Evolutionary conservation across 2,113 vertebrate species (phyloP).

Genomic region (Rousettus leschenaultii): DNA sequence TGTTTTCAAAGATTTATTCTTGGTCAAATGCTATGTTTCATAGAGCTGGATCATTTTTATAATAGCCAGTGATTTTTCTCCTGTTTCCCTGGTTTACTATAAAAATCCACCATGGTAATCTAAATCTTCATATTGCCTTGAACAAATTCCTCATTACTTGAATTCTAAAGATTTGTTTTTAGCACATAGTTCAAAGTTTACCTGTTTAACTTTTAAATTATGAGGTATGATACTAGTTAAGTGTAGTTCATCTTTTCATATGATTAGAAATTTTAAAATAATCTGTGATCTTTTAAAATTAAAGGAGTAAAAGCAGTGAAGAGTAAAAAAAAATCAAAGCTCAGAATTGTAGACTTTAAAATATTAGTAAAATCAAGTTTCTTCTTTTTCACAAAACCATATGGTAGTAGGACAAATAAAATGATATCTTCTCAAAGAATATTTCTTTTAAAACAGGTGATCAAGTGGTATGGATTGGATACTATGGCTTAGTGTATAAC

Average conservation of each 20-base stretch:
- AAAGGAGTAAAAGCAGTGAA: neutral
- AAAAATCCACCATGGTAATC: neutral
- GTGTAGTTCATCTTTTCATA: neutral
- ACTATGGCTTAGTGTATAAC: constrained; percentile 71
- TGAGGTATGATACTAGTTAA: neutral
- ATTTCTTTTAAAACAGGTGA: constrained; percentile 61
- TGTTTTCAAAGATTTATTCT: neutral
- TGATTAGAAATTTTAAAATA: neutral
- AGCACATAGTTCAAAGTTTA: neutral
- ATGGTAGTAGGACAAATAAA: neutral
- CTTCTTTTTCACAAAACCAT: neutral
- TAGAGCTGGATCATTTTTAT: neutral
- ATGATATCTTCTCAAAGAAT: neutral
- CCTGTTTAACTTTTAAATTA: neutral
- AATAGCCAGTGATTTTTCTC: neutral
- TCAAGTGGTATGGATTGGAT: constrained; percentile 64
- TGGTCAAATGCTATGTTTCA: neutral
- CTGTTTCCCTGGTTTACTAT: neutral
- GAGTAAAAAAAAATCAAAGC: neutral
- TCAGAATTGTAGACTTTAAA: neutral
- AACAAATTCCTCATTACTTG: neutral
- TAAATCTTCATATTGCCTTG: neutral
- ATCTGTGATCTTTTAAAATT: neutral
- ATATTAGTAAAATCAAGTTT: neutral
- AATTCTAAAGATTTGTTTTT: neutral